Conservation (phyloP, 2,888 invertebrate genomes). For the Aporophyla lueneburgensis region DNA sequence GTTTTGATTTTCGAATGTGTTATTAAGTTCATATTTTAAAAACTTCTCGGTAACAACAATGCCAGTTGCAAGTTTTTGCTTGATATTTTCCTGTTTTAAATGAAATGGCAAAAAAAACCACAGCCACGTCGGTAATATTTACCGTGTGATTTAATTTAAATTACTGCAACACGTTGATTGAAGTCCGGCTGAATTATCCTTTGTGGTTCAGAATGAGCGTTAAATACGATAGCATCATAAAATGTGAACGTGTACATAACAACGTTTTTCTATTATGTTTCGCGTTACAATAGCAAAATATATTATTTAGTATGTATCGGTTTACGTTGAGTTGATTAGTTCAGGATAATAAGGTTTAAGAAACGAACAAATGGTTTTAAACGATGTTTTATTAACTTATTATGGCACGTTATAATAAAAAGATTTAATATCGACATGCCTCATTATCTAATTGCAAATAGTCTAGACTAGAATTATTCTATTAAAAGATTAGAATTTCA, state of each 20-base stretch:
- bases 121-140: constrained; percentile 1
- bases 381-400: background rate
- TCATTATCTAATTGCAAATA: constrained; percentile 12
- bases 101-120: background rate
- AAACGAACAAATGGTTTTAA: constrained; percentile 1
- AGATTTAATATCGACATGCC: background rate
- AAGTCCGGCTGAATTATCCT: constrained; percentile 29
- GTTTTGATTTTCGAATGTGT: too few relatives aligned
- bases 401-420: constrained; percentile 7
- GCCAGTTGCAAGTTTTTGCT: background rate
- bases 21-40: background rate
- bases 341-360: constrained; percentile 1
- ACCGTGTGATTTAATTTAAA: constrained; percentile 14
- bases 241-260: constrained; percentile 4
- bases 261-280: constrained; percentile 23
- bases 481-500: background rate
- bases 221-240: constrained; percentile 32
- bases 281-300: constrained; percentile 25
- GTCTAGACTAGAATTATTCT: background rate
- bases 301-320: constrained; percentile 7
- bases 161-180: constrained; percentile 4
- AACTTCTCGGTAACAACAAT: background rate
- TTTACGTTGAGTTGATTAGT: constrained; percentile 19
- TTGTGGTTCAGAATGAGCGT: constrained; percentile 17
- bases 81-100: background rate